phyloP scores from a whole-genome alignment of 2,797 vertebrate genomes.

The Anabas testudineus region DNA sequence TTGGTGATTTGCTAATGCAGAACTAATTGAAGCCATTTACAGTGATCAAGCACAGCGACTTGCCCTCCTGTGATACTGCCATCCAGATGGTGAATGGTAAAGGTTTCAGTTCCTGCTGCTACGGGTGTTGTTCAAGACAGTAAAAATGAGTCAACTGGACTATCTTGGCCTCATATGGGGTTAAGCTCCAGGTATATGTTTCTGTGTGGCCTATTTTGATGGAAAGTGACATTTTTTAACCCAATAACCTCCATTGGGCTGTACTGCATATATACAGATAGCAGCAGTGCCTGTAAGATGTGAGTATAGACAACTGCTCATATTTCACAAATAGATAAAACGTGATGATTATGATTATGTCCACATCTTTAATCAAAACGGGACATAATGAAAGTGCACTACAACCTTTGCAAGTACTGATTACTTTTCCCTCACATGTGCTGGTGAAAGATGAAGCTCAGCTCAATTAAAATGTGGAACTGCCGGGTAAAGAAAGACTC shows the following conservation, averaged over 20 bases:
- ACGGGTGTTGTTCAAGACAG: constrained; percentile 19
- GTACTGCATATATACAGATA: not conserved
- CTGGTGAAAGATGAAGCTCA: constrained; percentile 45
- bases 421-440: constrained; percentile 20
- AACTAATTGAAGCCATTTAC: constrained; percentile 62
- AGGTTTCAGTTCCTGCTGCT: constrained; percentile 21
- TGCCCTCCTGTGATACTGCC: constrained; percentile 25
- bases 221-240: not conserved
- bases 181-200: no score
- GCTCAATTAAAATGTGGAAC: constrained; percentile 56
- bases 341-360: no score
- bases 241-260: no score
- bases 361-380: constrained; percentile 13
- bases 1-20: constrained; percentile 68
- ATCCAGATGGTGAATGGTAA: constrained; percentile 46
- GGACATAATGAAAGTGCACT: not conserved
- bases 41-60: constrained; percentile 32
- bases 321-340: no score
- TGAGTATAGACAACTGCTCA: no score
- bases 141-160: not conserved
- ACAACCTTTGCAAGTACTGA: constrained; percentile 43
- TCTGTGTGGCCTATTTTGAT: not conserved
- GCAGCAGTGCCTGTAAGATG: no score
- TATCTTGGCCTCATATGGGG: no score
- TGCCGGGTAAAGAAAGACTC: constrained; percentile 28